phyloP scores from a whole-genome alignment of 2,113 vertebrate species.

The Euleptes europaea region DNA sequence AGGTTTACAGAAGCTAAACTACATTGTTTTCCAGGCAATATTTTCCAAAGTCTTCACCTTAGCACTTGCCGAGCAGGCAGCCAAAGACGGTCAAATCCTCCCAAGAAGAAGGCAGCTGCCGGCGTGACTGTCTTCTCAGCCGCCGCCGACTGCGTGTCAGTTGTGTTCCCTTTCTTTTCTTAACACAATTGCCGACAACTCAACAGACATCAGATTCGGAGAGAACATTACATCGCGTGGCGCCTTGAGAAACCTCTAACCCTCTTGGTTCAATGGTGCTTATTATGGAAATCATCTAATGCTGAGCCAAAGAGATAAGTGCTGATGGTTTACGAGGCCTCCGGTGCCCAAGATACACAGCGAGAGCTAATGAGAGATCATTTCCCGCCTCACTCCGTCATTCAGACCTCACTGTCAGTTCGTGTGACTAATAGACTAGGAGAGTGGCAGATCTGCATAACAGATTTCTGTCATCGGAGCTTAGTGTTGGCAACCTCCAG shows the following conservation, averaged over 20 bases:
- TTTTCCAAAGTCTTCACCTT: constrained; percentile 36
- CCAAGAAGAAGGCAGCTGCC: neutral
- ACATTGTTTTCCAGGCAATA: constrained; percentile 8
- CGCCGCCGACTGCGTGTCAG: constrained; percentile 22
- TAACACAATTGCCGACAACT: constrained; percentile 65
- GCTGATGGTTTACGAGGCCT: constrained; percentile 66
- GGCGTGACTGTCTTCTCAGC: neutral
- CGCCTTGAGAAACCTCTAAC: constrained; percentile 72
- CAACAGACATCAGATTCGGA: constrained; percentile 72
- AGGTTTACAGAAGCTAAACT: neutral
- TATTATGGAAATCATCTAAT: constrained; percentile 80
- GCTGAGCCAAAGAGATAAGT: constrained; percentile 75
- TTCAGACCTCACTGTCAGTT: constrained; percentile 66
- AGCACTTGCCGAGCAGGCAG: neutral
- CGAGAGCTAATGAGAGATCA: constrained; percentile 66
- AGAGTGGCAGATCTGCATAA: neutral
- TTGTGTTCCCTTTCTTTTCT: constrained; percentile 40
- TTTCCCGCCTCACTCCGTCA: constrained; percentile 60
- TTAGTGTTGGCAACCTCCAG: too few relatives aligned
- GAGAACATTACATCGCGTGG: constrained; percentile 58
- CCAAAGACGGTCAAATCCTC: constrained; percentile 6
- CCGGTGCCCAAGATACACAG: constrained; percentile 59
- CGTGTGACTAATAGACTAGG: constrained; percentile 53
- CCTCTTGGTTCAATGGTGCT: constrained; percentile 74
- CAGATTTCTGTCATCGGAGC: neutral